Evolutionary conservation across 2,113 vertebrate genomes (phyloP), one percentile per base, ranked within the genome.

Genomic region (Shinisaurus crocodilurus): DNA sequence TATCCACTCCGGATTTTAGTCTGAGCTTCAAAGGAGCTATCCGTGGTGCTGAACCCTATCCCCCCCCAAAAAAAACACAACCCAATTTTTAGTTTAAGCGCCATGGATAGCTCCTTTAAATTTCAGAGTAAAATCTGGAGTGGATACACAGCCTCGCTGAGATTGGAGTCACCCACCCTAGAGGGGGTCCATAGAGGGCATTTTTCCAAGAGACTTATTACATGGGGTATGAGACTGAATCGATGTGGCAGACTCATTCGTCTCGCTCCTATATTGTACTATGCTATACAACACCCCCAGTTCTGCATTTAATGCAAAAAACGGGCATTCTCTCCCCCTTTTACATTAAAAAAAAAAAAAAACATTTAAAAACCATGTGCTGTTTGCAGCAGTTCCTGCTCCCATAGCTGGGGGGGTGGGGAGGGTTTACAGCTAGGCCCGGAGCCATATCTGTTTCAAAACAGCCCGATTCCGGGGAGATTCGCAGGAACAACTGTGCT

Each of bases 351-450:
- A n/a, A n/a, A n/a, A n/a, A 63, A 63, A 63, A 63, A 20, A 12
- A 63, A 63, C 60, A 63, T 63, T 63, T 63, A 63, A 63, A 63
- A 63, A 63, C 60, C 12, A 63, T 23, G 18, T 5, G 81, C 5
- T 15, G 6, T 32, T 40, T 54, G 13, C 12, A 18, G 63, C 20
- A n/a, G 0, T 9, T 3, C 29, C 60, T 43, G 15, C 57, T 12
- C 12, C 10, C 0, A 5, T 1, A 70, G 23, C 1, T 40, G 7
- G 0, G 10, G 0, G 8, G 7, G 13, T n/a, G n/a, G n/a, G n/a
- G n/a, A n/a, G n/a, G n/a, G n/a, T n/a, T 0, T 0, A 13, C 32
- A 0, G 0, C 1, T 5, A 37, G 0, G 3, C 48, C 29, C 0
- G 0, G 83, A 65, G n/a, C 50, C 27, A 2, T 1, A 3, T 3